Evolutionary conservation across 2,797 vertebrate genomes (phyloP), one percentile per base, ranked within the genome.

Genomic region (Acanthurus lineatus): DNA sequence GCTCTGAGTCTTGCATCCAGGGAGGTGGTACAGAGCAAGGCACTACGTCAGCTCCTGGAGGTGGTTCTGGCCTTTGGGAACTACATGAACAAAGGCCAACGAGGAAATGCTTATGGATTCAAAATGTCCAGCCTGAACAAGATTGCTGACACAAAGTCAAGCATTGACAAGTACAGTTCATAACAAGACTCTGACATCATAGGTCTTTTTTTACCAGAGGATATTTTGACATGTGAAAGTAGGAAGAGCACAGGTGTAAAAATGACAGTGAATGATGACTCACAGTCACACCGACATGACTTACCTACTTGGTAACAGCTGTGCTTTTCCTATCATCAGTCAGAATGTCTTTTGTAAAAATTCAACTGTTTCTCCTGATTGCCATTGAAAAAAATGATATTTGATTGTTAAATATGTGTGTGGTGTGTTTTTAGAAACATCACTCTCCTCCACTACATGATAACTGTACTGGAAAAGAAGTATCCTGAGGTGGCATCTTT

Each of bases 1-100:
- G 92, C 90, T 76, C 74, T 93, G 63, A 69, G 35, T 59, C 77
- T 82, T 1, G 92, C 90, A 0, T 93, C 91, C 44, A 51, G 15
- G 28, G 90, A 93, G 70, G 69, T 92, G 67, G 49, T 83, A 0
- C 62, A 79, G 61, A 90, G 91, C 3, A 0, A 25, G 51, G 8
- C 42, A 0, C 84, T 93, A 11, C 64, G 53, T 28, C 91, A 90
- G 69, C 75, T 92, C 56, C 88, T 91, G 0, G 84, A 90, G 57
- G 87, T 99, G 83, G 96, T 98, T 54, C 92, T 99, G 90, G 97
- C 98, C 38, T 96, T 99, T 1, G 98, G 97, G 49, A 99, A 99
- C 95, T 99, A 97, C 90, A 99, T 99, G 97, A 99, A 98, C 92
- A 99, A 98, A 89, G 98, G 98, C 60, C 97, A 98, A 80, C 94